Conservation (phyloP, 37 sponge, comb jelly and placozoan genomes). For the Mnemiopsis leidyi region DNA sequence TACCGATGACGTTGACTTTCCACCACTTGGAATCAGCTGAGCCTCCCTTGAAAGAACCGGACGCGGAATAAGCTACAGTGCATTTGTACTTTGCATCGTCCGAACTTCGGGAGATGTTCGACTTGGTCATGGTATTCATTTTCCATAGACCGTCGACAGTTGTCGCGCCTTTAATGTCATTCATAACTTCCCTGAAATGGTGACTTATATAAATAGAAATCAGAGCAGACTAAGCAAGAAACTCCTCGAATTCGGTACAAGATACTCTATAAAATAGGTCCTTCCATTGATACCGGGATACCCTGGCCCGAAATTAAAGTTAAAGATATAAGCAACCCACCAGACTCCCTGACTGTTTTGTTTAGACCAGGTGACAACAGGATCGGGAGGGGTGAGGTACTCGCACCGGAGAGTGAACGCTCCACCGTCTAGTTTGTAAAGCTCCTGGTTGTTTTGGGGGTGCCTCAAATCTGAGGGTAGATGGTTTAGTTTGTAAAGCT, state of each 20-base stretch:
- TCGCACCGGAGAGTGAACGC: not conserved
- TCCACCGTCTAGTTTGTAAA: slow-evolving; percentile 17
- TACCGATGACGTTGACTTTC: not conserved
- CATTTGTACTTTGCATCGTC: not conserved
- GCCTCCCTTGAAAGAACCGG: not conserved
- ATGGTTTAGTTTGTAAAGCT: not conserved
- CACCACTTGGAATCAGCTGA: not conserved
- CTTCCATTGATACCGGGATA: too few relatives aligned
- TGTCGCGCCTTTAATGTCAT: not conserved
- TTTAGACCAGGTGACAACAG: not conserved
- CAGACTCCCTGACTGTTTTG: not conserved
- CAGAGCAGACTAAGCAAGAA: too few relatives aligned
- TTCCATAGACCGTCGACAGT: not conserved
- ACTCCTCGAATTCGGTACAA: too few relatives aligned
- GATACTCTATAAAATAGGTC: too few relatives aligned
- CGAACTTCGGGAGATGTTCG: not conserved
- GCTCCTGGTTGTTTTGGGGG: not conserved
- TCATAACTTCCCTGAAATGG: not conserved
- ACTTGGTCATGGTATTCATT: not conserved
- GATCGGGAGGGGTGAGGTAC: slow-evolving; percentile 41
- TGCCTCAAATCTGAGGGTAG: slow-evolving; percentile 3
- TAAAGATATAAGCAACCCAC: too few relatives aligned
- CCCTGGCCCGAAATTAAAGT: too few relatives aligned
- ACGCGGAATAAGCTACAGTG: not conserved
- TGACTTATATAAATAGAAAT: too few relatives aligned